Evolutionary conservation across 2,888 invertebrate species (phyloP), one percentile per base, ranked within the genome.

Genomic region (Zaprionus bogoriensis): DNA sequence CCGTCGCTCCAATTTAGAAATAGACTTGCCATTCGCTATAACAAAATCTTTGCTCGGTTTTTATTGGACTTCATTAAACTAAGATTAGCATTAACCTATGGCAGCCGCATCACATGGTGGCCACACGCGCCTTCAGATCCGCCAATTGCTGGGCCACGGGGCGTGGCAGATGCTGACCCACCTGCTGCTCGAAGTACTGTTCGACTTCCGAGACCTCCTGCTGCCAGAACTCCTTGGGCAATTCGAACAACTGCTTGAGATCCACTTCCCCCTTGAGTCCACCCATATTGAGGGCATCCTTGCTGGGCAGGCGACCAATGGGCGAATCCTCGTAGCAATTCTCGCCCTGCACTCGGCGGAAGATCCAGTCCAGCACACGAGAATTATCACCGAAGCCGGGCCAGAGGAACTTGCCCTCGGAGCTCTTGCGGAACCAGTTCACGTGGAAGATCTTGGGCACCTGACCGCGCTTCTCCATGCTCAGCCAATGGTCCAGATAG

Each of bases 341-440:
- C 87, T 96, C 95, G 7, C 94, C 94, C 69, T 98, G 96, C 62
- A 98, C 94, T 55, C 99, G 94, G 41, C 96, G 94, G 57, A 98
- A 93, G 71, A 98, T 94, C 99, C 99, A 99, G 89, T 99, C 99
- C 38, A 99, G 92, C 0, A 99, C 99, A 12, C 99, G 94, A 6
- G 96, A 94, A 90, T 99, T 99, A 71, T 99, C 99, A 0, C 98
- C 98, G 89, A 97, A 99, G 41, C 99, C 99, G 0, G 99, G 99
- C 99, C 99, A 99, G 62, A 99, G 92, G 93, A 98, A 99, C 89
- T 96, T 95, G 14, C 97, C 98, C 90, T 95, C 92, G 0, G 91
- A 91, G 75, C 94, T 93, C 89, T 98, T 98, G 58, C 99, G 93
- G 94, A 99, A 99, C 99, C 99, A 99, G 92, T 99, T 99, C 52